These are phyloP conservation scores for Oscheius sp. DNA, from an alignment of 2,888 invertebrate species.

Conservation along the genomic window DNA sequence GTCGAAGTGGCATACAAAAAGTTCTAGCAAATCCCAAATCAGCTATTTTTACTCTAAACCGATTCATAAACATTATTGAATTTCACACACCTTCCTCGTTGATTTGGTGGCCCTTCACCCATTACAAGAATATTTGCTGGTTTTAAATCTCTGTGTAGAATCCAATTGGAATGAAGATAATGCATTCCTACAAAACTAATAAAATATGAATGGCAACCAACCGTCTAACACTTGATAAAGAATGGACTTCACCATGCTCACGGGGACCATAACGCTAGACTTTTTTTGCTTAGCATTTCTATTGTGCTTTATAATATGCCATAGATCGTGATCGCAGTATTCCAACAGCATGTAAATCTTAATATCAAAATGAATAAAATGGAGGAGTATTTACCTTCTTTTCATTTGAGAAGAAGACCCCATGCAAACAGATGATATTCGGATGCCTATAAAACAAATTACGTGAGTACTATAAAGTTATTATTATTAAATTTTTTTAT, in stretches of 20 bases:
- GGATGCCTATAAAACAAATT: not conserved
- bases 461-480: not conserved
- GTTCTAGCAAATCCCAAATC: constrained; percentile 99
- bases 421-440: constrained; percentile 93
- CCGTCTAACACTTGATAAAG: constrained; percentile 97
- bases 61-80: not conserved
- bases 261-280: constrained; percentile 79
- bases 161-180: constrained; percentile 98
- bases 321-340: constrained; percentile 97
- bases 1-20: constrained; percentile 96
- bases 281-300: constrained; percentile 81
- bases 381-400: constrained; percentile 35
- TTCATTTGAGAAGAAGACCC: constrained; percentile 81
- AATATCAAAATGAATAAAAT: not conserved
- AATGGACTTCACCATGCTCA: constrained; percentile 89
- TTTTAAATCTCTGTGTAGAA: constrained; percentile 88
- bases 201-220: not conserved
- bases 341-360: constrained; percentile 47
- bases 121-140: constrained; percentile 95
- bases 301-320: constrained; percentile 99
- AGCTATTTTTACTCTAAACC: constrained; percentile 75
- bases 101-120: constrained; percentile 88
- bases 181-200: constrained; percentile 77
- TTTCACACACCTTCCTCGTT: constrained; percentile 85
- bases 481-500: too few relatives aligned